phyloP scores from a whole-genome alignment of 2,797 vertebrate genomes.

The Muraenolepis orangiensis region DNA sequence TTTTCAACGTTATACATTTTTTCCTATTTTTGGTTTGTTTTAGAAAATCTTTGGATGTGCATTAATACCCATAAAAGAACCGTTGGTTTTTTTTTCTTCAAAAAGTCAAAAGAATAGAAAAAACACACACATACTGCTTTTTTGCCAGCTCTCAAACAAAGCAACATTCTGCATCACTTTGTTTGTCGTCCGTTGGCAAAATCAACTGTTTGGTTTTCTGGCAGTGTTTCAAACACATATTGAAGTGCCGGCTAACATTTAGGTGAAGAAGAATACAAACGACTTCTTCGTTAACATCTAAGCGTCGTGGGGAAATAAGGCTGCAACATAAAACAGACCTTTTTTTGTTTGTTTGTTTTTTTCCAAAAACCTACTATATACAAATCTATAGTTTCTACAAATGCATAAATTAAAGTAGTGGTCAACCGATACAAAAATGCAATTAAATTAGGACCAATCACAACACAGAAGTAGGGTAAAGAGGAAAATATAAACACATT shows the following conservation, averaged over 20 bases:
- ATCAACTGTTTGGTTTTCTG: slow-evolving; percentile 81
- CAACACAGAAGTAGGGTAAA: slow-evolving; percentile 85
- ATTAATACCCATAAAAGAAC: slow-evolving; percentile 85
- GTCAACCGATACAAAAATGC: slow-evolving; percentile 87
- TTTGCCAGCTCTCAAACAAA: slow-evolving; percentile 80
- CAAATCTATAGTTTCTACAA: slow-evolving; percentile 90
- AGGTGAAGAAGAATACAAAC: slow-evolving; percentile 80
- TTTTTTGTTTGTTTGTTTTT: slow-evolving; percentile 62
- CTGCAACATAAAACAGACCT: slow-evolving; percentile 85
- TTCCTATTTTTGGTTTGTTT: slow-evolving; percentile 74
- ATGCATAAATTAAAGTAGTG: slow-evolving; percentile 95
- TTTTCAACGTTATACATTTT: slow-evolving; percentile 78
- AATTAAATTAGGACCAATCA: slow-evolving; percentile 89
- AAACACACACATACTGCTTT: slow-evolving; percentile 76
- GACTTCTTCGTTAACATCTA: slow-evolving; percentile 73
- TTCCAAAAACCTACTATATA: slow-evolving; percentile 87
- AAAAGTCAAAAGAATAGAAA: slow-evolving; percentile 83
- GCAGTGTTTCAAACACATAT: slow-evolving; percentile 90
- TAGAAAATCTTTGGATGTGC: slow-evolving; percentile 87
- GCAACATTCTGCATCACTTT: slow-evolving; percentile 79
- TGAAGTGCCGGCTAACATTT: slow-evolving; percentile 84
- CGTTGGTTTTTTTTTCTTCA: slow-evolving; percentile 65
- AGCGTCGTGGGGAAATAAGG: slow-evolving; percentile 81
- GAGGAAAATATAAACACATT: slow-evolving; percentile 85
- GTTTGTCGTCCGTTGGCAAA: slow-evolving; percentile 78